phyloP scores from a whole-genome alignment of 2,888 invertebrate genomes.

The Panzeria rudis region DNA sequence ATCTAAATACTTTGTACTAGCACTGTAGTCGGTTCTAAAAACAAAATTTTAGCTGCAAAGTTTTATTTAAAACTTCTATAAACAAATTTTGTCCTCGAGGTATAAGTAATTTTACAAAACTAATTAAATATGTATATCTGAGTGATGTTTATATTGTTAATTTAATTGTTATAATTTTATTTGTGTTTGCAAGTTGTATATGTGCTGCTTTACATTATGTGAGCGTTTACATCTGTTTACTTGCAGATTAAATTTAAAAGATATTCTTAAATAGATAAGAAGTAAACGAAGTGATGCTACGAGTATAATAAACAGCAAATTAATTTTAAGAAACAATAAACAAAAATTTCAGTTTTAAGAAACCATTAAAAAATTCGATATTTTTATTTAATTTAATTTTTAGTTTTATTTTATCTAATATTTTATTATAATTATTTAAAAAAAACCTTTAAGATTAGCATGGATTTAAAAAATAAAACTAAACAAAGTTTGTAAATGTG shows the following conservation, averaged over 20 bases:
- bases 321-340: not conserved
- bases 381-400: not conserved
- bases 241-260: not conserved
- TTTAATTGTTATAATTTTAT: constrained; percentile 26
- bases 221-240: not conserved
- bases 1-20: not conserved
- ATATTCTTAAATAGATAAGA: not conserved
- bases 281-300: constrained; percentile 8
- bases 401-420: not conserved
- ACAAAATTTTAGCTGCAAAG: not conserved
- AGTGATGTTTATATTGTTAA: not conserved
- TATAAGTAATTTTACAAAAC: not conserved
- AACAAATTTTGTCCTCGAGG: not conserved
- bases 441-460: not conserved
- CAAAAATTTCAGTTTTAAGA: not conserved
- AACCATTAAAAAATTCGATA: not conserved
- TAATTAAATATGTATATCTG: not conserved
- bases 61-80: not conserved
- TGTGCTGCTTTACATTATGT: not conserved
- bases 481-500: too few relatives aligned
- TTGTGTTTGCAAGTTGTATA: not conserved
- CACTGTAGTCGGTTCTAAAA: not conserved
- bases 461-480: too few relatives aligned
- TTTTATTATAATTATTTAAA: too few relatives aligned
- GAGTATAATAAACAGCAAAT: not conserved